phyloP scores from a whole-genome alignment of 2,797 vertebrate species.

The Cetoscarus ocellatus region DNA sequence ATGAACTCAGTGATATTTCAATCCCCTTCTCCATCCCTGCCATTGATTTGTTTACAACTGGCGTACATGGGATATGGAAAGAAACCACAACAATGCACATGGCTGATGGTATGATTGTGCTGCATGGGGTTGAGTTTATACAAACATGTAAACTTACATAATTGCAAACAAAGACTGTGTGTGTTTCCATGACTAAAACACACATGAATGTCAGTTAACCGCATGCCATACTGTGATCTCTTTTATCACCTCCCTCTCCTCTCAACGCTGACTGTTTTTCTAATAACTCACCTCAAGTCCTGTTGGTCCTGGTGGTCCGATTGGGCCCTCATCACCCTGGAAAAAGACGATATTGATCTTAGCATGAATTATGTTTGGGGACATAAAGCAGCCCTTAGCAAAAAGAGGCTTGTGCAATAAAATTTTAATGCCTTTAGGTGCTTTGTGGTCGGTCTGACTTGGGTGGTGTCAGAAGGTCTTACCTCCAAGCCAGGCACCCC shows the following conservation, averaged over 20 bases:
- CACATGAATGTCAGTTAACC: conserved; percentile 9
- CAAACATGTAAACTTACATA: conserved; percentile 24
- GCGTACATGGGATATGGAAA: conserved; percentile 23
- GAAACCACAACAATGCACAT: conserved; percentile 37
- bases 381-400: conserved; percentile 30
- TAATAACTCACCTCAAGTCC: conserved; percentile 92
- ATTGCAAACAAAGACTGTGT: conserved; percentile 2
- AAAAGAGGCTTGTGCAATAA: conserved; percentile 30
- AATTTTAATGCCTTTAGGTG: conserved; percentile 35
- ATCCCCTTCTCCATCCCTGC: conserved; percentile 3
- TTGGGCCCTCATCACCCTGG: conserved; percentile 95
- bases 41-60: conserved; percentile 30
- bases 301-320: conserved; percentile 91
- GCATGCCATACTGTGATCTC: not conserved
- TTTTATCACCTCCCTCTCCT: conserved; percentile 5
- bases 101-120: conserved; percentile 23
- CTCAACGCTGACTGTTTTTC: conserved; percentile 31
- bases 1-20: conserved; percentile 6
- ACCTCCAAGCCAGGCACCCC: conserved; percentile 94
- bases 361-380: conserved; percentile 44
- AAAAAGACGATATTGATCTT: conserved; percentile 65
- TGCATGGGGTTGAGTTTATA: conserved; percentile 19
- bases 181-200: conserved; percentile 1
- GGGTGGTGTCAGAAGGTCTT: conserved; percentile 38
- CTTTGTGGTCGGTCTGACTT: conserved; percentile 30